Evolutionary conservation across 1,140 invertebrate species (phyloP), one percentile per base, ranked within the genome.

Genomic region (Drosophila rufa): DNA sequence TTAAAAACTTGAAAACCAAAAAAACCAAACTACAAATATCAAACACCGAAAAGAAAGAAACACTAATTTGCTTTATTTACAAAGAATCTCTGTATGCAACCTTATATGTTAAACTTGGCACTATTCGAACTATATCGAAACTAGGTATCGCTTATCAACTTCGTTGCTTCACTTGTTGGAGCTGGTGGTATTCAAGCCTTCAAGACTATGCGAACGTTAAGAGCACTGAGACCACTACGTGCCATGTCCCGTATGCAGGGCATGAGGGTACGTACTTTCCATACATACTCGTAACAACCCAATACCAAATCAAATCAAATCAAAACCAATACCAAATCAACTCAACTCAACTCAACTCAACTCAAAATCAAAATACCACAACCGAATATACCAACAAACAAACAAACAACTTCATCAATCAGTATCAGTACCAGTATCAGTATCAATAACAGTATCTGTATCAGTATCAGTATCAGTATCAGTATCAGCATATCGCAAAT

Each of bases 201-300:
- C 96, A 98, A 98, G 97, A 98, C 98, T 93, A 98, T 98, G 98
- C 94, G 97, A 96, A 98, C 98, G 92, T 95, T 98, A 93, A 96
- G 98, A 95, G 98, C 98, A 93, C 95, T 99, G 94, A 96, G 98
- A 93, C 97, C 97, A 93, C 95, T 98, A 94, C 96, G 97, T 94
- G 98, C 97, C 93, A 97, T 99, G 97, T 98, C 97, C 94, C 96
- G 97, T 94, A 98, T 98, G 97, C 97, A 99, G 95, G 98, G 98
- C 94, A 98, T 98, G 98, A 97, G 97, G 96, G 97, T 98, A 97
- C 95, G 97, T 96, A 95, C 93, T 93, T 92, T 91, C 70, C 89
- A 91, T 91, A 87, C 82, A 87, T 71, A 80, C 65, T 75, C 71
- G 66, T 55, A 66, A 70, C 51, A 83, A 82, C 48, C 30, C 60